These are phyloP conservation scores for Phaethon lepturus DNA, from an alignment of 2,113 vertebrate species.

Conservation along the genomic window DNA sequence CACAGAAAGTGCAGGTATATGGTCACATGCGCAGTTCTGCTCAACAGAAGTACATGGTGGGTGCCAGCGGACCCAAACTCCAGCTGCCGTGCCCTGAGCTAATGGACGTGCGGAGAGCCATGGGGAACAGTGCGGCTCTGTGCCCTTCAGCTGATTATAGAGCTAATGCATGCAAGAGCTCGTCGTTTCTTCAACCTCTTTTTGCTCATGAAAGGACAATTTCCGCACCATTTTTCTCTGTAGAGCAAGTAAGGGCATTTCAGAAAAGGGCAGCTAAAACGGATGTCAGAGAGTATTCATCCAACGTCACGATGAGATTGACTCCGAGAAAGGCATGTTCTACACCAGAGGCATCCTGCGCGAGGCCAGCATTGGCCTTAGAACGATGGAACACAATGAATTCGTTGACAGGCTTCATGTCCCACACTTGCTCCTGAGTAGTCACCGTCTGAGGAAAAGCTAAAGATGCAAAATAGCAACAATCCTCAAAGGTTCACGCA, in stretches of 20 bases:
- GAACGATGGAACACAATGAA: neutral
- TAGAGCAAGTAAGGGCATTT: neutral
- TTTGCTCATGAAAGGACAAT: neutral
- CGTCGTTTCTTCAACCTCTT: neutral
- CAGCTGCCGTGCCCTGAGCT: neutral
- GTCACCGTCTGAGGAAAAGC: neutral
- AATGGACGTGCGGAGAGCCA: neutral
- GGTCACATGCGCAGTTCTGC: neutral
- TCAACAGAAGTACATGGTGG: neutral
- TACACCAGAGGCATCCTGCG: neutral
- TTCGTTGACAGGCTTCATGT: neutral
- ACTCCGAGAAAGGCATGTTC: neutral
- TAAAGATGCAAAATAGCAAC: neutral
- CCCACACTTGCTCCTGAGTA: neutral
- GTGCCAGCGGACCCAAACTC: neutral
- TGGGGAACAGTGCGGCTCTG: neutral
- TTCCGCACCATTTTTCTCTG: neutral
- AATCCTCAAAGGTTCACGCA: neutral
- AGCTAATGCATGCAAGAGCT: neutral
- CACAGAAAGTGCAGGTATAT: neutral
- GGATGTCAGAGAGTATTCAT: neutral
- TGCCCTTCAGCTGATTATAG: neutral
- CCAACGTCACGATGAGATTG: fast-evolving
- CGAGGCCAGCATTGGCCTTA: neutral
- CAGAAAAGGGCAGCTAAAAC: neutral